Evolutionary conservation across 2,113 vertebrate genomes (phyloP).

Genomic region (Cairina moschata): DNA sequence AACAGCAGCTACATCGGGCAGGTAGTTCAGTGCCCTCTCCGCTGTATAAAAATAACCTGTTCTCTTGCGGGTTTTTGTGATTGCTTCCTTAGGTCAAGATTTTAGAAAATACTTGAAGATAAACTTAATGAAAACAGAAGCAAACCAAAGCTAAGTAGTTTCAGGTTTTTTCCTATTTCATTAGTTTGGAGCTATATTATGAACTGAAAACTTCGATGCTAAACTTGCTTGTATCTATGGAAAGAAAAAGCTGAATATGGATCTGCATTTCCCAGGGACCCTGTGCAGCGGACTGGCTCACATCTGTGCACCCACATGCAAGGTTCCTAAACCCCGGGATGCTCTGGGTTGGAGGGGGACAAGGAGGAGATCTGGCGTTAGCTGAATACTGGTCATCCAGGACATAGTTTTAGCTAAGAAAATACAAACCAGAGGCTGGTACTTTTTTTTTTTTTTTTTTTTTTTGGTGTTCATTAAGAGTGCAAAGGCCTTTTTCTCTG

Average conservation of each 20-base stretch:
- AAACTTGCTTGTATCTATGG: not conserved
- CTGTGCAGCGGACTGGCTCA: not conserved
- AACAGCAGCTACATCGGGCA: not conserved
- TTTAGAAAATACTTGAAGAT: conserved; percentile 1
- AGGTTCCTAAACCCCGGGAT: not conserved
- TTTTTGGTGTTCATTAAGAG: not conserved
- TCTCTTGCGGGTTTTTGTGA: not conserved
- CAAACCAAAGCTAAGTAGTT: not conserved
- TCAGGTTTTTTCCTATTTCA: not conserved
- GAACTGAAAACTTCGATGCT: not conserved
- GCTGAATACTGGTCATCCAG: accelerated
- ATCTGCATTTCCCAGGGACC: not conserved
- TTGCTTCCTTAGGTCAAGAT: not conserved
- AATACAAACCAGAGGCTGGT: not conserved
- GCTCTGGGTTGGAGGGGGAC: not conserved
- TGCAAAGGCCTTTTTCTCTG: not conserved
- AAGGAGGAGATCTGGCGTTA: not conserved
- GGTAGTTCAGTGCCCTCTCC: not conserved
- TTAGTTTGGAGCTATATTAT: not conserved
- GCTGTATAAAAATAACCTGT: not conserved
- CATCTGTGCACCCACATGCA: not conserved
- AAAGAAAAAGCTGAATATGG: not conserved
- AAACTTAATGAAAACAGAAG: not conserved
- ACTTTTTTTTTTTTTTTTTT: not conserved
- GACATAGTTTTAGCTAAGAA: not conserved